Conservation (phyloP, 2,113 vertebrate species). For the Lanius ludovicianus region DNA sequence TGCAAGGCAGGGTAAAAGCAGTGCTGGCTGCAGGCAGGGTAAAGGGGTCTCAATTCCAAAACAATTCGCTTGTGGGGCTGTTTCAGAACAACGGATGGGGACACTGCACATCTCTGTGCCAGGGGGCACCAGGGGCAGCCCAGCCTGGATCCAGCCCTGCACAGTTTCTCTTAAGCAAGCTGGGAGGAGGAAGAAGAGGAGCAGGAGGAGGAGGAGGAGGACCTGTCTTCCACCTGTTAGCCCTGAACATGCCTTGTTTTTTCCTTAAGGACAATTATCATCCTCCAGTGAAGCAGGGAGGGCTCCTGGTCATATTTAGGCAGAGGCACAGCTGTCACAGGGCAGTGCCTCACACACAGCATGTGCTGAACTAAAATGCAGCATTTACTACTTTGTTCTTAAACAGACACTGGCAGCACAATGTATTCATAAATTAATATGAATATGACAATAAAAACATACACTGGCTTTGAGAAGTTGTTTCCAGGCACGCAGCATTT, state of each 20-base stretch:
- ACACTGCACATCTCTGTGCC: neutral
- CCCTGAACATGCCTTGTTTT: accelerated
- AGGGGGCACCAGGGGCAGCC: no score
- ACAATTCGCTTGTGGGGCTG: neutral
- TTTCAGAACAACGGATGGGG: neutral
- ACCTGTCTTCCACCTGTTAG: neutral
- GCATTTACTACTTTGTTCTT: neutral
- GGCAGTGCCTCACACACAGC: neutral
- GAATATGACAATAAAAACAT: neutral
- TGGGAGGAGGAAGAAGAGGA: neutral
- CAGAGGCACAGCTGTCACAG: neutral
- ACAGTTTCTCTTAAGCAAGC: neutral
- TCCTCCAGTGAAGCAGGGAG: neutral
- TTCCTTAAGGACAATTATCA: neutral
- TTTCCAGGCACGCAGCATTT: neutral
- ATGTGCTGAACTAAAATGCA: neutral
- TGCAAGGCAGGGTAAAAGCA: neutral
- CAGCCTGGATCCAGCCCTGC: neutral
- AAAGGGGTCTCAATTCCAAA: neutral
- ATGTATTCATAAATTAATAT: accelerated
- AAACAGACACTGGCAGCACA: neutral
- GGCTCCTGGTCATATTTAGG: neutral
- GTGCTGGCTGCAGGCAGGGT: neutral
- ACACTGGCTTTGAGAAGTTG: neutral
- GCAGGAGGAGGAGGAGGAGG: neutral